Evolutionary conservation across 2,113 vertebrate species (phyloP).

Genomic region (Grammomys surdaster): DNA sequence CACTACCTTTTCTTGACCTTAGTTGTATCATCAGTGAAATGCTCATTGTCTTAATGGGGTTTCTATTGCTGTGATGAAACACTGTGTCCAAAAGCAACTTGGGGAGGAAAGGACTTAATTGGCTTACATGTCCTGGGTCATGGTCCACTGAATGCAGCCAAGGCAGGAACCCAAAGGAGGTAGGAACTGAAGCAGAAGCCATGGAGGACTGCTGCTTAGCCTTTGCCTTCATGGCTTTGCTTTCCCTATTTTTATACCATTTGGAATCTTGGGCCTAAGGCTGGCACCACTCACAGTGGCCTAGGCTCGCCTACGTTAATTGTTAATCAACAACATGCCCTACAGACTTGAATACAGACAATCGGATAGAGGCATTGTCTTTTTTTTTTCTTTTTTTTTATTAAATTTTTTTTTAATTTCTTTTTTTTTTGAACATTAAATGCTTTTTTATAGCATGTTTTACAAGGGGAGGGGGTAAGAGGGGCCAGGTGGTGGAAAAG

Average conservation of each 20-base stretch:
- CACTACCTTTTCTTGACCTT: slow-evolving; percentile 48
- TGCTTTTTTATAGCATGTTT: no score
- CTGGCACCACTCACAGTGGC: neutral
- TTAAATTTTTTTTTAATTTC: no score
- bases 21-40: neutral
- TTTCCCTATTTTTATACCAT: neutral
- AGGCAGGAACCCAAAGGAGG: neutral
- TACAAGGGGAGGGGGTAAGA: no score
- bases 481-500: no score
- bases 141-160: neutral
- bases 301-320: neutral
- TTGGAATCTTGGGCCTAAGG: neutral
- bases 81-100: neutral
- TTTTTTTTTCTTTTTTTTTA: no score
- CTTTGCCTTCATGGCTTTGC: neutral
- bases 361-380: neutral
- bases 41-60: neutral
- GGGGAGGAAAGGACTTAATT: neutral
- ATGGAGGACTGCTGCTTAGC: neutral
- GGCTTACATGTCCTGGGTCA: neutral
- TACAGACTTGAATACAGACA: neutral
- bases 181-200: neutral
- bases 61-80: neutral
- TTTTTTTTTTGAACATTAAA: no score
- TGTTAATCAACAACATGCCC: neutral